Evolutionary conservation across 1,140 invertebrate genomes (phyloP), one percentile per base, ranked within the genome.

Genomic region (Phortica variegata): DNA sequence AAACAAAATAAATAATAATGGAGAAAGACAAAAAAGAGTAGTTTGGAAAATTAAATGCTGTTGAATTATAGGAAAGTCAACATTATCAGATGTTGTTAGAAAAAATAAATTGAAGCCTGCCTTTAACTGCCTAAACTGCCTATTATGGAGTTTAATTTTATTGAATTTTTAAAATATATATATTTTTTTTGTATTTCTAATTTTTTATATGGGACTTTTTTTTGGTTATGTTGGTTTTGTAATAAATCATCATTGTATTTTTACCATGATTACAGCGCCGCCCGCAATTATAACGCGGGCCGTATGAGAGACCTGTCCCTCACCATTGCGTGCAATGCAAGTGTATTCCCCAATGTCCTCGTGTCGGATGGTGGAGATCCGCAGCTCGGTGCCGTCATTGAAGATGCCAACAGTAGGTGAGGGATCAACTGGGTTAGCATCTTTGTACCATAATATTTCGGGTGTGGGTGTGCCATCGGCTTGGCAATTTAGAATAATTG

Each of bases 321-420:
- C 92, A 54, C 90, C 89, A 79, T 97, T 98, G 50, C 89, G 83
- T 52, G 93, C 93, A 59, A 93, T 90, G 80, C 94, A 97, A 44
- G 89, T 92, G 77, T 97, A 97, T 77, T 95, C 91, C 13, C 93
- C 94, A 55, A 96, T 95, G 75, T 97, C 93, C 61, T 92, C 88
- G 75, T 89, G 87, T 56, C 91, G 84, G 62, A 97, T 89, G 73
- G 89, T 92, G 53, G 87, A 87, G 73, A 98, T 94, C 61, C 90
- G 84, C 43, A 96, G 82, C 76, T 95, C 92, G 18, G 91, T 93
- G 54, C 91, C 90, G 77, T 93, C 88, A 79, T 93, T 93, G 78
- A 91, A 91, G 58, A 91, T 90, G 60, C 88, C 87, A 73, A 92
- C 85, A 34, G 89, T 92, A 32, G 84, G 82, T 36, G 89, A 90